A percentile compares a stretch with the other conserved stretches of the same genome.
These are phyloP conservation scores for Peucedramus taeniatus DNA, from an alignment of 2,113 vertebrate species.

Conservation along the genomic window DNA sequence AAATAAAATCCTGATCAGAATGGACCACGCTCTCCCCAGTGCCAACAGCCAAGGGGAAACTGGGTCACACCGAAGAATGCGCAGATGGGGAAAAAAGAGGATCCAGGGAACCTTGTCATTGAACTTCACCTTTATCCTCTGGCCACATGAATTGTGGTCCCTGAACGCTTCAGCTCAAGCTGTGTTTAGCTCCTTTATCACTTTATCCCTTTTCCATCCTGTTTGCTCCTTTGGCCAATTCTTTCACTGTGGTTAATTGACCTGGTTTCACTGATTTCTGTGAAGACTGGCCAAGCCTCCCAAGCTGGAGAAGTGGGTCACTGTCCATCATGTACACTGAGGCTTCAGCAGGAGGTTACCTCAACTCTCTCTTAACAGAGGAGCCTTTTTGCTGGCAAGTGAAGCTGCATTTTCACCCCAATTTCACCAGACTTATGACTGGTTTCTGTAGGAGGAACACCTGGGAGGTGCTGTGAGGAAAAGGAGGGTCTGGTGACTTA, in stretches of 20 bases:
- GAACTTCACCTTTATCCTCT: slow-evolving; percentile 10
- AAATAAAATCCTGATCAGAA: background rate
- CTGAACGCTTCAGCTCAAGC: background rate
- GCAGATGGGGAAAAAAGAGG: background rate
- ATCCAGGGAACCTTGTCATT: background rate
- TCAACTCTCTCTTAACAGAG: background rate
- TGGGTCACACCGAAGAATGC: background rate
- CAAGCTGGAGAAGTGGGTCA: slow-evolving; percentile 31
- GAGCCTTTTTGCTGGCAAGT: background rate
- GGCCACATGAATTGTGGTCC: background rate
- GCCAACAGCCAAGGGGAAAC: background rate
- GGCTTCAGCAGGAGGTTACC: background rate
- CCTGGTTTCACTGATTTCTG: background rate
- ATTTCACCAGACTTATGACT: background rate
- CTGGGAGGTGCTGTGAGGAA: background rate
- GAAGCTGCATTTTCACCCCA: background rate
- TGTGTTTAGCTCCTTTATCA: background rate
- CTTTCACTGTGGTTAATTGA: background rate
- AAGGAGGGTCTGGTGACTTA: background rate
- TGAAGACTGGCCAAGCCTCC: background rate
- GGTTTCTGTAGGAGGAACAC: background rate
- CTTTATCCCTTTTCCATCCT: background rate
- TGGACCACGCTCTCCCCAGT: background rate
- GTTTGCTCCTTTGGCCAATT: background rate
- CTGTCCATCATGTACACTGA: fast-evolving